Conservation (phyloP, 2,113 vertebrate species). For the Fulmarus glacialis region DNA sequence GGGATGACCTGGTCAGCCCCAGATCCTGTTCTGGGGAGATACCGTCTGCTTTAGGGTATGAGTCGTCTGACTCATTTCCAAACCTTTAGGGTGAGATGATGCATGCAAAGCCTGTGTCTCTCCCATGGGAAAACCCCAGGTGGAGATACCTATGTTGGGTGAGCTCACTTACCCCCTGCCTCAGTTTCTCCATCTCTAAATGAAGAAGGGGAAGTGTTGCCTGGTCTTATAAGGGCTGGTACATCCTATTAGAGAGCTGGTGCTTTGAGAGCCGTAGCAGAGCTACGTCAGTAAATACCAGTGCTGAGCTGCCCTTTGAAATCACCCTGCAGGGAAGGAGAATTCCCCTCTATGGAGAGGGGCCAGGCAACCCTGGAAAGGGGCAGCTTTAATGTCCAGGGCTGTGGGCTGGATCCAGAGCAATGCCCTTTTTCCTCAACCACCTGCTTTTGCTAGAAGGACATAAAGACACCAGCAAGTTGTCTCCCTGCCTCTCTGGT, state of each 20-base stretch:
- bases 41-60: fast-evolving
- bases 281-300: neutral
- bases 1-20: neutral
- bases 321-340: neutral
- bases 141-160: neutral
- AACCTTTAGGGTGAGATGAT: neutral
- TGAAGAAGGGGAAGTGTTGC: neutral
- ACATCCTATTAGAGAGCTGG: neutral
- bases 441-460: neutral
- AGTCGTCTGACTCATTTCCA: neutral
- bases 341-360: neutral
- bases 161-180: neutral
- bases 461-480: neutral
- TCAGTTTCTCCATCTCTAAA: neutral
- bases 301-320: neutral
- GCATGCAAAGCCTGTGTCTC: neutral
- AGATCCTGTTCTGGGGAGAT: neutral
- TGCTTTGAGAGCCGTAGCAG: neutral
- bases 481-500: neutral
- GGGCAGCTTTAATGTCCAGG: neutral
- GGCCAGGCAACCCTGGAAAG: neutral
- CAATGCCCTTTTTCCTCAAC: neutral
- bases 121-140: neutral
- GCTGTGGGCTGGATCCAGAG: neutral
- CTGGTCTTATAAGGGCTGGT: fast-evolving